phyloP scores from a whole-genome alignment of 1,140 invertebrate species.

The Drosophila ohnishii region DNA sequence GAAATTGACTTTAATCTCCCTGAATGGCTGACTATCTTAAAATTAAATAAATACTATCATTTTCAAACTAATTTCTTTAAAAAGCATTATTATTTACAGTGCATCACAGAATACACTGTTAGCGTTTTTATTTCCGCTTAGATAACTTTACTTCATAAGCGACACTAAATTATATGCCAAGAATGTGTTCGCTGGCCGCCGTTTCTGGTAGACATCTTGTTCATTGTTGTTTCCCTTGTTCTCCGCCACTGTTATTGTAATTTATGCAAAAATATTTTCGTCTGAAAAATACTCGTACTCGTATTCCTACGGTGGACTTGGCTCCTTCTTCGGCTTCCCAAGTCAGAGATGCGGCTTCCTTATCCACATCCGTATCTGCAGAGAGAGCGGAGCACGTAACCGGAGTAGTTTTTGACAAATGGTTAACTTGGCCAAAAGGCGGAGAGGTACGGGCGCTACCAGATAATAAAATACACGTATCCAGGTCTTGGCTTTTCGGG shows the following conservation, averaged over 20 bases:
- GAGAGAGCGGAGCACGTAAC: conserved; percentile 31
- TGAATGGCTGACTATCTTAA: too few species aligned
- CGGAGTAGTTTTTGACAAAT: conserved; percentile 48
- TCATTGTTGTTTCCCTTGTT: conserved; percentile 68
- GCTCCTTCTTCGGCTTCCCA: conserved; percentile 32
- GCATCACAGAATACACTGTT: conserved; percentile 19
- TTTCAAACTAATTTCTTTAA: too few species aligned
- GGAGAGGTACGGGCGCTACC: conserved; percentile 7
- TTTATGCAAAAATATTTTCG: conserved; percentile 81
- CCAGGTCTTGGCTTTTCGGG: conserved; percentile 42
- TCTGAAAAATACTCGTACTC: conserved; percentile 67
- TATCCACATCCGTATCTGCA: conserved; percentile 41
- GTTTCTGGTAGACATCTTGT: conserved; percentile 75
- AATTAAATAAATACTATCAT: too few species aligned
- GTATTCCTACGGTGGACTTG: conserved; percentile 5
- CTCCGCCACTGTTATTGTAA: conserved; percentile 70
- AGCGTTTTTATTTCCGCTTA: conserved; percentile 77
- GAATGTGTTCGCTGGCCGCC: conserved; percentile 63
- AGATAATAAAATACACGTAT: conserved; percentile 73
- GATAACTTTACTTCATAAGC: conserved; percentile 81
- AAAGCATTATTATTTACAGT: not conserved
- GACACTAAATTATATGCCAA: conserved; percentile 80
- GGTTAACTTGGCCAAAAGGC: conserved; percentile 13
- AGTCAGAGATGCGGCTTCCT: conserved; percentile 28
- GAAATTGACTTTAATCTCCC: too few species aligned